Evolutionary conservation across 1,140 invertebrate genomes (phyloP).

Genomic region (Papilio polytes): DNA sequence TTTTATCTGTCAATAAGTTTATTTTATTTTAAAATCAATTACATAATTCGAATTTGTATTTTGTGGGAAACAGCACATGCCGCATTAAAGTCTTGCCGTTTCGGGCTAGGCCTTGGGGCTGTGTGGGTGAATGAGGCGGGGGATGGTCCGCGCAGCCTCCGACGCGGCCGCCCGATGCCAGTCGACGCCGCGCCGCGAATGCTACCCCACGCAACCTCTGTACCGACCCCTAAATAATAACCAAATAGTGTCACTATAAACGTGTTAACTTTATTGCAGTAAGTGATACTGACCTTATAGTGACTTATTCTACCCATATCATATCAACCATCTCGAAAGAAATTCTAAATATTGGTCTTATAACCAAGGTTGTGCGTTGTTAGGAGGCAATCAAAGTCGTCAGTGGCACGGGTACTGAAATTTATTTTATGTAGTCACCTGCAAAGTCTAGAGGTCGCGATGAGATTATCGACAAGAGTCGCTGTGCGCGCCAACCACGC

Average conservation of each 20-base stretch:
- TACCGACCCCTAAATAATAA: slow-evolving; percentile 56
- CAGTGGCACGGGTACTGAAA: slow-evolving; percentile 50
- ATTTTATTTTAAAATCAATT: slow-evolving; percentile 39
- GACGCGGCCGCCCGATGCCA: slow-evolving; percentile 66
- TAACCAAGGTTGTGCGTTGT: slow-evolving; percentile 54
- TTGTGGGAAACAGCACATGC: slow-evolving; percentile 72
- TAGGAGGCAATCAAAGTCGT: slow-evolving; percentile 60
- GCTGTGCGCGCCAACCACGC: slow-evolving; percentile 65
- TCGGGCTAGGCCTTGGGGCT: slow-evolving; percentile 69
- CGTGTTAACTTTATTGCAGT: slow-evolving; percentile 68
- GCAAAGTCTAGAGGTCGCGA: slow-evolving; percentile 67
- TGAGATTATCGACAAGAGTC: slow-evolving; percentile 49
- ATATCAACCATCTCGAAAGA: slow-evolving; percentile 61
- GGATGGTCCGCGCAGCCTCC: slow-evolving; percentile 74
- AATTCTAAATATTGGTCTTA: slow-evolving; percentile 45
- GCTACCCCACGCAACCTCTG: slow-evolving; percentile 57
- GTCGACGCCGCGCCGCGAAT: slow-evolving; percentile 72
- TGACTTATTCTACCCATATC: slow-evolving; percentile 27
- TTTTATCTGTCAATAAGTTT: slow-evolving; percentile 11
- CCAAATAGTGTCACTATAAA: slow-evolving; percentile 58
- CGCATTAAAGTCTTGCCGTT: slow-evolving; percentile 79
- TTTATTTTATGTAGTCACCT: slow-evolving; percentile 62
- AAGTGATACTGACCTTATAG: slow-evolving; percentile 57
- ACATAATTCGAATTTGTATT: slow-evolving; percentile 48
- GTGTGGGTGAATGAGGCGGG: slow-evolving; percentile 78